phyloP scores from a whole-genome alignment of 2,888 invertebrate genomes.

The Meiosimyza platycephala region DNA sequence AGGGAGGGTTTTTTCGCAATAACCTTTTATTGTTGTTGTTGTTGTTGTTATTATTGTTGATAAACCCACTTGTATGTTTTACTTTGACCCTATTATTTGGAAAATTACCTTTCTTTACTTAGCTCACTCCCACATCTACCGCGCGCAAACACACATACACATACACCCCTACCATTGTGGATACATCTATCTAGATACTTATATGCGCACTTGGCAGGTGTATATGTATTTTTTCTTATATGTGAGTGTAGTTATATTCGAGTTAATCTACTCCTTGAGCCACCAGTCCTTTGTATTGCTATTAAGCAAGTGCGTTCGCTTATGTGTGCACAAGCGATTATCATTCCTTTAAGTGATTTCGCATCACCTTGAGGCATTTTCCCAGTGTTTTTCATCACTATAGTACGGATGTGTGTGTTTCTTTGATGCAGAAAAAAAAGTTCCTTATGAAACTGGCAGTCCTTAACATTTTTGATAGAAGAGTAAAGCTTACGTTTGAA shows the following conservation, averaged over 20 bases:
- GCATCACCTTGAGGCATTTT: conserved; percentile 28
- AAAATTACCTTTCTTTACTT: conserved; percentile 41
- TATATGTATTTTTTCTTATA: too few relatives aligned
- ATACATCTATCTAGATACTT: not conserved
- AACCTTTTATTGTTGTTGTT: not conserved
- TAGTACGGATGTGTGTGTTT: not conserved
- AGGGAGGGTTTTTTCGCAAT: not conserved
- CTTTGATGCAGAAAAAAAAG: too few relatives aligned
- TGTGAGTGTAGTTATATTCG: not conserved
- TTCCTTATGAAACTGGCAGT: too few relatives aligned
- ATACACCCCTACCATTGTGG: not conserved
- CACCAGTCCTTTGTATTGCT: conserved; percentile 29
- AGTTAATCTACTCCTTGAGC: conserved; percentile 41
- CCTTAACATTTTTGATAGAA: too few relatives aligned
- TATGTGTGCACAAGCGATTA: conserved; percentile 51
- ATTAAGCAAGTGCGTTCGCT: conserved; percentile 20
- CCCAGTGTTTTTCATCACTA: too few relatives aligned
- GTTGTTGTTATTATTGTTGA: conserved; percentile 23
- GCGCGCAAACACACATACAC: not conserved
- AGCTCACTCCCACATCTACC: not conserved
- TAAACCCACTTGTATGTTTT: conserved; percentile 54
- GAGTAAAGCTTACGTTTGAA: too few relatives aligned
- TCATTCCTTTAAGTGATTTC: conserved; percentile 61
- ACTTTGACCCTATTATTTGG: conserved; percentile 45
- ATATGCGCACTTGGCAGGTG: conserved; percentile 2